Evolutionary conservation across 2,113 vertebrate species (phyloP), one percentile per base, ranked within the genome.

Genomic region (Hemiscyllium ocellatum): DNA sequence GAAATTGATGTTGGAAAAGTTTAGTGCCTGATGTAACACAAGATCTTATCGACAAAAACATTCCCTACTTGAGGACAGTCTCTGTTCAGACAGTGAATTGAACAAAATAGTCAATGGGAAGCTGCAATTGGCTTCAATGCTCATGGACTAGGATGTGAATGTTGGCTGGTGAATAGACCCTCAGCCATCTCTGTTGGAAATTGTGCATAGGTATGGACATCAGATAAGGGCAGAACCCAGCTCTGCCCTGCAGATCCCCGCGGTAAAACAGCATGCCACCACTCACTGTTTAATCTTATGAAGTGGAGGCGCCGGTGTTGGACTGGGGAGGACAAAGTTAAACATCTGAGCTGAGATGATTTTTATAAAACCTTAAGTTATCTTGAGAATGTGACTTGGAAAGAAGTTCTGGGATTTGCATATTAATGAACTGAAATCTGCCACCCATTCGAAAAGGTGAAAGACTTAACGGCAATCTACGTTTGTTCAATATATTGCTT

Each of bases 231-330:
- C 61, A 22, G 89, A n/a, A 37, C 68, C 89, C 61, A 93, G n/a
- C 61, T 89, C 86, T 33, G 50, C 85, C 61, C 37, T 42, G 66
- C 33, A 37, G 89, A 93, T 61, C 89, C 89, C 61, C 19, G 37
- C 68, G 89, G 89, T 93, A 93, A n/a, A 65, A 37, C 2, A 8
- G 89, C 61, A n/a, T 68, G 89, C 61, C 89, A 93, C 66, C 19
- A n/a, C 61, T 68, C 61, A 66, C 61, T 68, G 89, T 93, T 93
- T 93, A 66, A 93, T 93, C 61, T 93, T 47, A 47, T 47, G 42
- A 47, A 47, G 42, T 47, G 42, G 42, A 47, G 42, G 42, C 42
- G 42, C 42, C 42, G 1, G 42, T 47, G 42, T 47, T 47, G 42
- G 42, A 47, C 42, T 47, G 42, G 42, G 42, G 42, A 47, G 42